Evolutionary conservation across 2,797 vertebrate genomes (phyloP).

Genomic region (Discoglossus pictus): DNA sequence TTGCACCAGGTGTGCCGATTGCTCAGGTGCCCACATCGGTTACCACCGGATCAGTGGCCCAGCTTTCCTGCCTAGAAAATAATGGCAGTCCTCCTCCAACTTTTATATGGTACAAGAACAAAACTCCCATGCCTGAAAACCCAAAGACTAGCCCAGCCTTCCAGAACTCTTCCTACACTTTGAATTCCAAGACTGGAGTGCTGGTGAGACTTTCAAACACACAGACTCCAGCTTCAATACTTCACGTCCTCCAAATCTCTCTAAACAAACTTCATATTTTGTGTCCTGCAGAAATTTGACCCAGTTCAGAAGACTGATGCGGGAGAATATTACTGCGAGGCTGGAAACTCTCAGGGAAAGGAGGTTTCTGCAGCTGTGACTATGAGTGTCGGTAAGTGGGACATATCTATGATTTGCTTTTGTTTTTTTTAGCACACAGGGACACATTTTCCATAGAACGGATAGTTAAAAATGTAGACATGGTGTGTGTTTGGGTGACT

Average conservation of each 20-base stretch:
- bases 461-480: no score
- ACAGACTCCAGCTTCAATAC: no score
- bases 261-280: neutral
- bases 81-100: conserved; percentile 74
- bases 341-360: conserved; percentile 69
- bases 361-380: conserved; percentile 55
- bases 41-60: conserved; percentile 65
- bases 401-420: no score
- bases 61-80: conserved; percentile 71
- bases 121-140: conserved; percentile 64
- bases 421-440: no score
- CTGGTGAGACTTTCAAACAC: conserved; percentile 70
- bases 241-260: no score
- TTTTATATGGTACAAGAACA: conserved; percentile 79
- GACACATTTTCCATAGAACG: no score
- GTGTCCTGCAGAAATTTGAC: conserved; percentile 70
- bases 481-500: no score
- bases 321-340: conserved; percentile 78
- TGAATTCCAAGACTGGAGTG: conserved; percentile 65
- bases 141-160: conserved; percentile 71
- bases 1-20: conserved; percentile 74
- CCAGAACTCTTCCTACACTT: conserved; percentile 78
- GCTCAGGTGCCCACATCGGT: conserved; percentile 72
- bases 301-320: conserved; percentile 58
- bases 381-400: conserved; percentile 84